Evolutionary conservation across 2,888 invertebrate genomes (phyloP), one percentile per base, ranked within the genome.

Genomic region (Dolomedes plantarius): DNA sequence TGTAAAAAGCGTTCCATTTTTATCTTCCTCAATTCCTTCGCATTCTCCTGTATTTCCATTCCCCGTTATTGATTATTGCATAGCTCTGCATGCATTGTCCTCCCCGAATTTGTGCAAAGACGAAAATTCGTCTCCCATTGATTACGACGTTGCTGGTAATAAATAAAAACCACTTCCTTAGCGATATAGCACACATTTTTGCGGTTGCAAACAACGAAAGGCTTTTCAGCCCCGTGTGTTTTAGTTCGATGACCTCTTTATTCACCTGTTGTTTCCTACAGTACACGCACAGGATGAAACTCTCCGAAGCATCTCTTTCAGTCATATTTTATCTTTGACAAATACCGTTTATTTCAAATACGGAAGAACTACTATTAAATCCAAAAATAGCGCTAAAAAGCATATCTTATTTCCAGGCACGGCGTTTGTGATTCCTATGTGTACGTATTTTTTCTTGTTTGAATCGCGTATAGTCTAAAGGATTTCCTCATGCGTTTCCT

Each of bases 181-280:
- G 7, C 16, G 50, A 2, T 46, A 46, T 62, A 65, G 65, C 16
- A 16, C 2, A 1, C 16, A 27, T 1, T 31, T 65, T 29, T 31
- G 65, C 27, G 32, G 72, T 27, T 32, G 62, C 29, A 19, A 65
- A 28, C 72, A 67, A 65, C 41, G 62, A 62, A 73, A 65, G 65
- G 11, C 46, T 67, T 80, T 65, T 62, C 62, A 65, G 29, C 65
- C 3, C 56, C n/a, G n/a, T n/a, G 23, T 41, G 23, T 16, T 23
- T 69, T 28, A 73, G 79, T 73, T 80, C 79, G 72, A 80, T 50
- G 79, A 80, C 79, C 79, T 50, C 28, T 29, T 28, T 65, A 28
- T 64, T 41, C 79, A 80, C 79, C 79, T 80, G 79, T 80, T 72
- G 65, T 65, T 31, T 56, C 56, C 56, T 56, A 19, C 16, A 3